A percentile compares a stretch with the other conserved stretches of the same genome.
These are phyloP conservation scores for Lithosia quadra DNA, from an alignment of 2,888 invertebrate species.

Conservation along the genomic window DNA sequence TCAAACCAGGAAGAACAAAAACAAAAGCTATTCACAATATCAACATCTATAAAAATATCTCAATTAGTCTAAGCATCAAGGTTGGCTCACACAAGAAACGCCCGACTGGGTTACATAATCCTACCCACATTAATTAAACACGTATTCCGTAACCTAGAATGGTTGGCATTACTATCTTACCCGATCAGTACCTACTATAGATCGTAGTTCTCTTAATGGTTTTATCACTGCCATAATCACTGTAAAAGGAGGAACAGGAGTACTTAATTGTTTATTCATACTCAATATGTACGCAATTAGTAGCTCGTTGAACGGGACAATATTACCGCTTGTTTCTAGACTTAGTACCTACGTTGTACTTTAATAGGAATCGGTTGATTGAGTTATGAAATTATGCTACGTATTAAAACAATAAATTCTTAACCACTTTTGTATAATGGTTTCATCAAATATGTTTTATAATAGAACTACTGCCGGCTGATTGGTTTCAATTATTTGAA, in stretches of 20 bases:
- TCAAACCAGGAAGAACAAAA: slow-evolving; percentile 53
- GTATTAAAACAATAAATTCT: slow-evolving; percentile 27
- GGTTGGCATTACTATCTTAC: slow-evolving; percentile 68
- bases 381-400: slow-evolving; percentile 22
- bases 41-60: slow-evolving; percentile 69
- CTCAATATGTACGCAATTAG: slow-evolving; percentile 58
- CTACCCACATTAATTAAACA: slow-evolving; percentile 79
- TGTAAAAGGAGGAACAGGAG: slow-evolving; percentile 71
- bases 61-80: slow-evolving; percentile 79
- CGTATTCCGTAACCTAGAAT: slow-evolving; percentile 70
- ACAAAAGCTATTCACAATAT: slow-evolving; percentile 62
- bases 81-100: slow-evolving; percentile 75
- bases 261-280: slow-evolving; percentile 65
- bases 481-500: neutral
- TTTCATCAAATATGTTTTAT: neutral
- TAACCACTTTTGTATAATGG: slow-evolving; percentile 24
- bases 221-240: slow-evolving; percentile 70
- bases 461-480: no score
- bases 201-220: slow-evolving; percentile 58
- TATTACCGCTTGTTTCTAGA: slow-evolving; percentile 40
- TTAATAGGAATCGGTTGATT: slow-evolving; percentile 33
- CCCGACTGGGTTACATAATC: slow-evolving; percentile 69
- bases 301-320: slow-evolving; percentile 56
- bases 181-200: slow-evolving; percentile 54
- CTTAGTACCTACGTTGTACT: slow-evolving; percentile 29